Percentiles rank a stretch among this genome's conserved stretches.
phyloP scores from a whole-genome alignment of 2,888 invertebrate species.

The Andrena camellia region DNA sequence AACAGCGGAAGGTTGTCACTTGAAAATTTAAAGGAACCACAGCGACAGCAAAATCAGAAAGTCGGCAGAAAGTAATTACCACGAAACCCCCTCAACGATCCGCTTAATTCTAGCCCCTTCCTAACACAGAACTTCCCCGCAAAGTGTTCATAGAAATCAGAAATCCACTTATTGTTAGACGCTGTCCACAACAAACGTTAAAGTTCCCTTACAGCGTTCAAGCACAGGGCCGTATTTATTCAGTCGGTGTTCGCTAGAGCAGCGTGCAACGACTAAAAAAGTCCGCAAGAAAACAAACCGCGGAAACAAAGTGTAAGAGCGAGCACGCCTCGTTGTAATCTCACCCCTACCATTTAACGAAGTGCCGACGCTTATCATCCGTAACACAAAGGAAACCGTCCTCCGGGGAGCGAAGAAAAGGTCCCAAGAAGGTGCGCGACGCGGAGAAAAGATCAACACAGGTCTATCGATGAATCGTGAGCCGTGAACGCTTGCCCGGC shows the following conservation, averaged over 20 bases:
- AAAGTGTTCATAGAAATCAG: not conserved
- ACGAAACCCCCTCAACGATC: too few relatives aligned
- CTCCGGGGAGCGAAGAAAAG: not conserved
- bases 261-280: constrained; percentile 13
- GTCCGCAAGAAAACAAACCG: constrained; percentile 17
- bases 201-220: constrained; percentile 13
- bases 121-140: not conserved
- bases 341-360: not conserved
- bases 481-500: not conserved
- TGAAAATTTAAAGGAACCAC: constrained; percentile 11
- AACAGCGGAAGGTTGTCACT: not conserved
- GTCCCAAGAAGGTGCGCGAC: not conserved
- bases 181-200: constrained; percentile 1
- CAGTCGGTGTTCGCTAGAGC: constrained; percentile 8
- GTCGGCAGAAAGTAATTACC: not conserved
- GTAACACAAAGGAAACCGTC: too few relatives aligned
- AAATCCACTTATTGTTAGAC: constrained; percentile 13
- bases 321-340: constrained; percentile 7
- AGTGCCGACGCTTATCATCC: not conserved
- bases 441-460: constrained; percentile 15
- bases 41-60: not conserved
- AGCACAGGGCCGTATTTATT: constrained; percentile 16
- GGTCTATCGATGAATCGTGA: not conserved
- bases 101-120: not conserved
- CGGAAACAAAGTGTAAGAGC: not conserved